phyloP scores from a whole-genome alignment of 2,113 vertebrate species.

The Sisor rabdophorus region DNA sequence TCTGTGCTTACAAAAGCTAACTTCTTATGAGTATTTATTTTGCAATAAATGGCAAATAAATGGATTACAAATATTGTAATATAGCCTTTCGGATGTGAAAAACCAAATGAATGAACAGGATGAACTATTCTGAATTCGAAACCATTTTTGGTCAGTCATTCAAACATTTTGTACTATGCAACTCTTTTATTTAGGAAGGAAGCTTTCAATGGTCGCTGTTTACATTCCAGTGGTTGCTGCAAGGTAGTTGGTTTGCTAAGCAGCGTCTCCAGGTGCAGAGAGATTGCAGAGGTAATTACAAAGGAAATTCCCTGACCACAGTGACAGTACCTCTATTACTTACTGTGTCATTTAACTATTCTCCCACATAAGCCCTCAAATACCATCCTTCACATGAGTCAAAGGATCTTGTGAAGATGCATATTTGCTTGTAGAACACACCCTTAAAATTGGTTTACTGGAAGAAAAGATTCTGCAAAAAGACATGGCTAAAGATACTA shows the following conservation, averaged over 20 bases:
- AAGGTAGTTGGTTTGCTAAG: constrained; percentile 53
- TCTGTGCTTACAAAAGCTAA: background rate
- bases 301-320: constrained; percentile 54
- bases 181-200: constrained; percentile 34
- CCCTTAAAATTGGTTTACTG: constrained; percentile 41
- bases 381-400: constrained; percentile 53
- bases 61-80: constrained; percentile 2
- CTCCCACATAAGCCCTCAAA: constrained; percentile 52
- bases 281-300: constrained; percentile 52
- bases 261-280: constrained; percentile 53
- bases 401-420: constrained; percentile 40
- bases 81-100: constrained; percentile 14
- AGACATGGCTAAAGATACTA: constrained; percentile 18
- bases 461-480: constrained; percentile 21
- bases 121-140: constrained; percentile 10
- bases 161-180: constrained; percentile 8
- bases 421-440: constrained; percentile 38
- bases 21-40: background rate
- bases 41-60: background rate
- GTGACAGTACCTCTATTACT: constrained; percentile 52
- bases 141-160: constrained; percentile 16
- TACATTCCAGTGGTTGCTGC: constrained; percentile 53
- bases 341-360: constrained; percentile 55
- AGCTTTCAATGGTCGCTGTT: constrained; percentile 51
- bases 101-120: constrained; percentile 24